Conservation (phyloP, 2,888 invertebrate genomes). For the Eucera pruinosa region DNA sequence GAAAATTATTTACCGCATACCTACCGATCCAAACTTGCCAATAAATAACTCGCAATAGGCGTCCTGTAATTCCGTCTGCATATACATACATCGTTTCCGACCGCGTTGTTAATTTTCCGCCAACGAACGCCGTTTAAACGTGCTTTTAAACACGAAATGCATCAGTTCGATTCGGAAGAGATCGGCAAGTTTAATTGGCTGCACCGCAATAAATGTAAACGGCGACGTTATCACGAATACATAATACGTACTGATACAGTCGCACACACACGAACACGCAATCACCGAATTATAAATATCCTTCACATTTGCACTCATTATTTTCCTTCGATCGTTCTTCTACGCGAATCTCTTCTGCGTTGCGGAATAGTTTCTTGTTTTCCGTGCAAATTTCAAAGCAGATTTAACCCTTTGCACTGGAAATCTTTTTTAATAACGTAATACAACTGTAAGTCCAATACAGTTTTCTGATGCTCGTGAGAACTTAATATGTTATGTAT, state of each 20-base stretch:
- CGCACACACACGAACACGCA: neutral
- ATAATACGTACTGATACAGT: constrained; percentile 31
- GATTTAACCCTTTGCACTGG: no score
- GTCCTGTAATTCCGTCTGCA: neutral
- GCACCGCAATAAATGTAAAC: constrained; percentile 40
- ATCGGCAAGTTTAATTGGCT: constrained; percentile 36
- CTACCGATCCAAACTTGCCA: neutral
- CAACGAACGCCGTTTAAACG: neutral
- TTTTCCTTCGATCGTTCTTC: constrained; percentile 7
- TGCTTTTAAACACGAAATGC: constrained; percentile 12
- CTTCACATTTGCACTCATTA: constrained; percentile 16
- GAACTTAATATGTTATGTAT: no score
- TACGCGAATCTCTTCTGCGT: neutral
- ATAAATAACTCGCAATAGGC: constrained; percentile 8
- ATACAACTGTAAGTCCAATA: no score
- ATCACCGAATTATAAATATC: constrained; percentile 45
- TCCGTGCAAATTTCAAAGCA: no score
- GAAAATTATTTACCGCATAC: constrained; percentile 9
- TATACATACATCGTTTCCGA: no score
- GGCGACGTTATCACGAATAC: constrained; percentile 45
- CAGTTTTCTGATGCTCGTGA: no score
- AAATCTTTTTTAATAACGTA: no score
- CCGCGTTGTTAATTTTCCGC: constrained; percentile 15
- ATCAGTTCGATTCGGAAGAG: constrained; percentile 11
- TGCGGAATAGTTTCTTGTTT: constrained; percentile 20